Conservation (phyloP, 2,113 vertebrate species). For the Megalops atlanticus region DNA sequence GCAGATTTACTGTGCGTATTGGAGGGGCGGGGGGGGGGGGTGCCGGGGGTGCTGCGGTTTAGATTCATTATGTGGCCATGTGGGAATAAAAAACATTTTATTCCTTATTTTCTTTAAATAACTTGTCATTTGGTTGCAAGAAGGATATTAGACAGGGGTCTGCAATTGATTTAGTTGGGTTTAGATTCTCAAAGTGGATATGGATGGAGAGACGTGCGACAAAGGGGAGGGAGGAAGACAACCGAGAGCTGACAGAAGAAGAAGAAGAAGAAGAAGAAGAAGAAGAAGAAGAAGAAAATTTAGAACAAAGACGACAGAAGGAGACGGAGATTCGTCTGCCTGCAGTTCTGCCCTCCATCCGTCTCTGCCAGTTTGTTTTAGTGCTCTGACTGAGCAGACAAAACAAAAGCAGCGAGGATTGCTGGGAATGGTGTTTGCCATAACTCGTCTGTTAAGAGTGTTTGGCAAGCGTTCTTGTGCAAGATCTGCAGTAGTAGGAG, state of each 20-base stretch:
- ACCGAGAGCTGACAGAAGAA: neutral
- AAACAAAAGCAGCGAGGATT: neutral
- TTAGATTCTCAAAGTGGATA: constrained; percentile 4
- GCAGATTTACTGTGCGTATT: constrained; percentile 26
- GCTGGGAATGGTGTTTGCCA: neutral
- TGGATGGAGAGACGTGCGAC: neutral
- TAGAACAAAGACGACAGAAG: constrained; percentile 20
- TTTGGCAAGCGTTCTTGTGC: neutral
- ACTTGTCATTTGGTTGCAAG: constrained; percentile 1
- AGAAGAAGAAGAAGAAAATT: neutral
- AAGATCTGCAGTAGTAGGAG: neutral
- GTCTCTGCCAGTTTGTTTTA: neutral
- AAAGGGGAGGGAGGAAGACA: neutral
- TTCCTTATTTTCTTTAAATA: neutral
- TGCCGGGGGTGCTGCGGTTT: neutral
- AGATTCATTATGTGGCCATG: constrained; percentile 10
- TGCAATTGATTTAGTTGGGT: constrained; percentile 10
- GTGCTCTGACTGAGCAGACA: neutral
- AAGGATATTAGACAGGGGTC: constrained; percentile 11
- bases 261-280: neutral
- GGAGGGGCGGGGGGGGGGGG: no score
- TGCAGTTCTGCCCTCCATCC: neutral
- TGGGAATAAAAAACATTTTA: constrained; percentile 6
- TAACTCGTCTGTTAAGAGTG: no score
- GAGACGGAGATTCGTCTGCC: neutral